A percentile compares a stretch with the other conserved stretches of the same genome.
These are phyloP conservation scores for Drosophila sulfurigaster DNA, from an alignment of 1,140 invertebrate genomes.

Conservation along the genomic window DNA sequence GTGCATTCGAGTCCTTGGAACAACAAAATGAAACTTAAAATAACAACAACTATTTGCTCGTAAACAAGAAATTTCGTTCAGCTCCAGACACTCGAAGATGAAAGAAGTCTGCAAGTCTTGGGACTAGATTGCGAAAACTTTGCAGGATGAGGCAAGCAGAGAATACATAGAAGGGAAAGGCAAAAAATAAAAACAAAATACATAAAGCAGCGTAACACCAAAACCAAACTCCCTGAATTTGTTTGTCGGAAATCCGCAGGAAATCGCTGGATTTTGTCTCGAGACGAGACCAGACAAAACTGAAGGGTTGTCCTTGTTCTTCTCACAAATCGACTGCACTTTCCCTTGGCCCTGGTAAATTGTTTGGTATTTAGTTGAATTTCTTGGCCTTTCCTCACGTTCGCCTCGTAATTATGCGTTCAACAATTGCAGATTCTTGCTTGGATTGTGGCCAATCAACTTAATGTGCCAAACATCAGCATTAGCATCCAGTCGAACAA, in stretches of 20 bases:
- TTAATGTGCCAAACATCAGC: conserved; percentile 80
- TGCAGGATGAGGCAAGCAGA: conserved; percentile 4
- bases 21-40: conserved; percentile 83
- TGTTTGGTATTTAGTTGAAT: conserved; percentile 71
- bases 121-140: conserved; percentile 60
- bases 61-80: conserved; percentile 81
- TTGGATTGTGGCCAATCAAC: conserved; percentile 73
- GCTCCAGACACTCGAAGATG: conserved; percentile 65
- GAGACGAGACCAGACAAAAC: conserved; percentile 12
- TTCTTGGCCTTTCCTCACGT: conserved; percentile 64
- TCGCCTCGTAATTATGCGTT: conserved; percentile 70
- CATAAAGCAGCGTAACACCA: conserved; percentile 20
- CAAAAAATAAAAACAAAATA: conserved; percentile 6
- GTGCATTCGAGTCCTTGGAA: conserved; percentile 66
- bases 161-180: conserved; percentile 8
- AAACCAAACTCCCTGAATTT: conserved; percentile 75
- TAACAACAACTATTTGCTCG: conserved; percentile 83
- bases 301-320: conserved; percentile 62
- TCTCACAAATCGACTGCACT: conserved; percentile 46
- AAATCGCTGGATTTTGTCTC: conserved; percentile 75
- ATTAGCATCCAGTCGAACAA: conserved; percentile 62
- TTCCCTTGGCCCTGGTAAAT: conserved; percentile 49
- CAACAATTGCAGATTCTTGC: conserved; percentile 65
- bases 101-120: conserved; percentile 46
- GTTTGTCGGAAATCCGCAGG: conserved; percentile 79